Conservation (phyloP, 2,888 invertebrate genomes). For the Ochropleura plecta region DNA sequence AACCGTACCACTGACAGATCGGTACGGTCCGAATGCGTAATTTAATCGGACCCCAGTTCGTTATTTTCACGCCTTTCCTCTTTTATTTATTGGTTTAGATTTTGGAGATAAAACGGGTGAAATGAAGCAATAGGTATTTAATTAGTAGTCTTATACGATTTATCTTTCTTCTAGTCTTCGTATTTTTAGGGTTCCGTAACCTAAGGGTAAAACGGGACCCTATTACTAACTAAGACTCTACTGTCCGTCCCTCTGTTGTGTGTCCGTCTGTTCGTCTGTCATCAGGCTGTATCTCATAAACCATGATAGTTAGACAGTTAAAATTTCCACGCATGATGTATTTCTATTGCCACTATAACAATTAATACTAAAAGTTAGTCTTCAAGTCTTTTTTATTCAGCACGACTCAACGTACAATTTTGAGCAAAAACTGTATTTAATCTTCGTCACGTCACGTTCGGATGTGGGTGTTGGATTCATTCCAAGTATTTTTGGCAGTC, state of each 20-base stretch:
- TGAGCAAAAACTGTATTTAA: slow-evolving; percentile 22
- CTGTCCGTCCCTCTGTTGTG: too few relatives aligned
- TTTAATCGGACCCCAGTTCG: slow-evolving; percentile 43
- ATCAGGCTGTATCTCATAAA: too few relatives aligned
- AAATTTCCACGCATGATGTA: too few relatives aligned
- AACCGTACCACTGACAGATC: slow-evolving; percentile 42
- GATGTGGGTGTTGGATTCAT: slow-evolving; percentile 21
- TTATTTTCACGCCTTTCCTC: slow-evolving; percentile 27
- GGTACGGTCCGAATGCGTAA: slow-evolving; percentile 31
- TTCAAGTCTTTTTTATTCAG: background rate
- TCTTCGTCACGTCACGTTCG: slow-evolving; percentile 31
- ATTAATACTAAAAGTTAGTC: background rate
- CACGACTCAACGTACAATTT: background rate
- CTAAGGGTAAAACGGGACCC: too few relatives aligned
- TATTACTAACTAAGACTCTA: too few relatives aligned
- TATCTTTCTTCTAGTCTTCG: background rate
- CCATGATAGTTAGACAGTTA: too few relatives aligned
- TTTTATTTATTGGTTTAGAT: slow-evolving; percentile 19
- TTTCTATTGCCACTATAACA: too few relatives aligned
- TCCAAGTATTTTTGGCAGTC: slow-evolving; percentile 23
- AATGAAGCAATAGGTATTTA: background rate
- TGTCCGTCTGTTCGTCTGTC: too few relatives aligned
- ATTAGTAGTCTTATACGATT: background rate
- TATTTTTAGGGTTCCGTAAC: background rate
- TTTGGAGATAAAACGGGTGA: slow-evolving; percentile 5